phyloP scores from a whole-genome alignment of 2,888 invertebrate genomes.

The Phyto melanocephala region DNA sequence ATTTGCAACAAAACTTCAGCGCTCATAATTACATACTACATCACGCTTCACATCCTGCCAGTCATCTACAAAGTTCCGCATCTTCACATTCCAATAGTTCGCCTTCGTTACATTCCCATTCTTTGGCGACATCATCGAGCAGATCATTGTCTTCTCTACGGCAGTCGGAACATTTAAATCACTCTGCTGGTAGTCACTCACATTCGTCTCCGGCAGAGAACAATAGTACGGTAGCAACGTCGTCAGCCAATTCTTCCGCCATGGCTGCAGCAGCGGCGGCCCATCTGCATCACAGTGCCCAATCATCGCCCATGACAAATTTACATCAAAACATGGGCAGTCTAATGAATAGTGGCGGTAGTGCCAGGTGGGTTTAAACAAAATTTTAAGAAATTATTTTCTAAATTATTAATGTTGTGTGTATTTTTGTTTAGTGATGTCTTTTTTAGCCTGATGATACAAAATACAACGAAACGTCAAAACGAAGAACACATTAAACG shows the following conservation, averaged over 20 bases:
- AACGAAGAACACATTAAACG: constrained; percentile 95
- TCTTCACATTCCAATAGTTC: constrained; percentile 52
- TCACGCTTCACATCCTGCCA: constrained; percentile 50
- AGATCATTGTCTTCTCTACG: constrained; percentile 44
- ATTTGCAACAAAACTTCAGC: constrained; percentile 47
- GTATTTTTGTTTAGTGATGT: constrained; percentile 73
- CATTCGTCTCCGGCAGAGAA: constrained; percentile 54
- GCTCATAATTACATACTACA: constrained; percentile 58
- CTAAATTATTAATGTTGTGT: background rate
- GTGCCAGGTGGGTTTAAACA: constrained; percentile 75
- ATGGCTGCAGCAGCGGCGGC: constrained; percentile 76
- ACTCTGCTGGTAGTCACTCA: constrained; percentile 45
- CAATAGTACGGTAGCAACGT: constrained; percentile 58
- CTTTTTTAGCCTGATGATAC: constrained; percentile 79
- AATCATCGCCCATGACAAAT: constrained; percentile 78
- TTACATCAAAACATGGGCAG: constrained; percentile 79
- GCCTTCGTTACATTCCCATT: constrained; percentile 49
- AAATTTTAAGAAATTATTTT: background rate
- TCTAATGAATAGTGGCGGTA: constrained; percentile 78
- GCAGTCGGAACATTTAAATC: constrained; percentile 53
- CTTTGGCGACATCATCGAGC: constrained; percentile 16
- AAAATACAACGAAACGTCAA: constrained; percentile 80
- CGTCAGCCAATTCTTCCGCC: constrained; percentile 72
- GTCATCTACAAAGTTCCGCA: constrained; percentile 31
- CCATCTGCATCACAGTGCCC: constrained; percentile 76